These are phyloP conservation scores for Pogoniulus pusillus DNA, from an alignment of 2,797 vertebrate species.

Conservation along the genomic window DNA sequence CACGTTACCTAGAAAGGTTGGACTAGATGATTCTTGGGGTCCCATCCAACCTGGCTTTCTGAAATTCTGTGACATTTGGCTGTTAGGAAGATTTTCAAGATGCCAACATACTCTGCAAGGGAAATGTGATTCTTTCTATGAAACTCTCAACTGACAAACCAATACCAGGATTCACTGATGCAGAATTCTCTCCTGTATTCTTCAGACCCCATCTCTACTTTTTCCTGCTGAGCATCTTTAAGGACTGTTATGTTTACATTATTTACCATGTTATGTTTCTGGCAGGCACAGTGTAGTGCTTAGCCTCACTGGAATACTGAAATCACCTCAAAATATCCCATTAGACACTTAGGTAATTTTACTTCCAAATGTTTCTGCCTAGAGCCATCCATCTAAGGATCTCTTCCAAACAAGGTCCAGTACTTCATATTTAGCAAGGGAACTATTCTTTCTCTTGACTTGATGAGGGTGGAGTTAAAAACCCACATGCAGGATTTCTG, in stretches of 20 bases:
- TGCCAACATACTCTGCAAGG: not conserved
- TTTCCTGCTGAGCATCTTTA: not conserved
- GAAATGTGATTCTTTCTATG: slow-evolving; percentile 18
- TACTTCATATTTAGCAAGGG: not conserved
- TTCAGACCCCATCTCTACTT: not conserved
- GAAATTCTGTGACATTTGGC: not conserved
- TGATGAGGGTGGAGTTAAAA: not conserved
- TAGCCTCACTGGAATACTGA: not conserved
- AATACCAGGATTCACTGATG: not conserved
- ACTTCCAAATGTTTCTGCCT: not conserved
- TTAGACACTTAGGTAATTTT: not conserved
- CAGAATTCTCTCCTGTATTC: not conserved
- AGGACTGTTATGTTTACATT: slow-evolving; percentile 1
- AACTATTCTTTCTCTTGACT: not conserved
- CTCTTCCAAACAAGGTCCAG: not conserved
- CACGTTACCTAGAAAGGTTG: no score
- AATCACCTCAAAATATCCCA: not conserved
- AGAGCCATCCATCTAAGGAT: not conserved
- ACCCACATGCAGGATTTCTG: not conserved
- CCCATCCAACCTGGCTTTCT: no score
- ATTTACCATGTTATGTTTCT: not conserved
- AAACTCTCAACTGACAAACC: not conserved
- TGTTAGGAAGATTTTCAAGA: not conserved
- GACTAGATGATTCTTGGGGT: no score
- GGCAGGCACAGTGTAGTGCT: not conserved